Base-by-base conservation (phyloP, 1,140 invertebrate genomes). In the Neodiprion virginianus region DNA sequence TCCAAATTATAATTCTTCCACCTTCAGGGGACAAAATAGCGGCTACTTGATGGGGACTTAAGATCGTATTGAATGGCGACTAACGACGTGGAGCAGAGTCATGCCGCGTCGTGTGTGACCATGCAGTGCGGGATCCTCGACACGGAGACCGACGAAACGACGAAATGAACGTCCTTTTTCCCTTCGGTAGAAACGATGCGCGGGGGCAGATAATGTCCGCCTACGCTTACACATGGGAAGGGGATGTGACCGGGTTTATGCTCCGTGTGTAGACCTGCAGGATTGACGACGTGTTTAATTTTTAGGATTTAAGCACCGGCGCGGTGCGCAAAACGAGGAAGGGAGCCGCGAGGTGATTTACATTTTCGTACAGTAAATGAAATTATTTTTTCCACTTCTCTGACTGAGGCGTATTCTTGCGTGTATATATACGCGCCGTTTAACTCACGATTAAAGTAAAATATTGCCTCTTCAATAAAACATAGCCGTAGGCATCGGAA, bases 51-150 rank as follows among this genome's bases (percentile, higher is more conserved):
- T 85, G 80, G 84, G 79, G 84, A 85, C 84, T 85, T 86, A 84
- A 86, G 82, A 83, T 85, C 84, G 85, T 85, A 85, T 83, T 88
- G 83, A 87, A 88, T 88, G 82, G 86, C 84, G 80, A 76, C 85
- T 86, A 87, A 87, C 85, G 87, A 88, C 84, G 86, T 84, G 73
- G 76, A 84, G 83, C 82, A 81, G 76, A 84, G 83, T 87, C 84
- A 87, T 82, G 83, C 82, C 82, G 73, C 76, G 80, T 77, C 80
- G 10, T 66, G 79, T 81, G 82, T 78, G 80, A 79, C 77, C 79
- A 74, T 40, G 75, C 77, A 79, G 75, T 78, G 82, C 81, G 82
- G 28, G 86, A 86, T 87, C 53, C 53, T 61, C 11, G 53, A 61
- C 53, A 61, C 53, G n/a, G 53, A 17, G 4, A 61, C 53, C 53